Percentiles rank a stretch among this genome's conserved stretches.
These are phyloP conservation scores for Blera fallax DNA, from an alignment of 2,888 invertebrate species.

Conservation along the genomic window DNA sequence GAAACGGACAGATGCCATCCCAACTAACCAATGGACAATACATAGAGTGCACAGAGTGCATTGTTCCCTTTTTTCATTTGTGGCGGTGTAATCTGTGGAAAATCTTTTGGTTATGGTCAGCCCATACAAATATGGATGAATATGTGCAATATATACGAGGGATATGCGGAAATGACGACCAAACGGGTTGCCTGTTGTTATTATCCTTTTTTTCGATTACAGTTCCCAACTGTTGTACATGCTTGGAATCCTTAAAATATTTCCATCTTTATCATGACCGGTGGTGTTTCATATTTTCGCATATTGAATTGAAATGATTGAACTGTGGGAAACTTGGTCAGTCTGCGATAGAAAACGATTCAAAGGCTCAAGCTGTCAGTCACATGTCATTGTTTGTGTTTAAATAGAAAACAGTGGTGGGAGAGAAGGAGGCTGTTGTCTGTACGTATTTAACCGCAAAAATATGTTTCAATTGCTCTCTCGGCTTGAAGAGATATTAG, in stretches of 20 bases:
- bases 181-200: conserved; percentile 66
- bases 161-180: conserved; percentile 55
- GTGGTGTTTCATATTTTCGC: conserved; percentile 31
- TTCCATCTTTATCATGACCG: conserved; percentile 25
- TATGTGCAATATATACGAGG: conserved; percentile 33
- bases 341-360: not conserved
- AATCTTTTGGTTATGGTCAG: conserved; percentile 75
- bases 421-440: no score
- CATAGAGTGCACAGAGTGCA: not conserved
- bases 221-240: conserved; percentile 13
- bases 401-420: not conserved
- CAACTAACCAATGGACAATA: conserved; percentile 51
- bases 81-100: conserved; percentile 61
- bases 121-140: conserved; percentile 75
- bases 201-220: conserved; percentile 12
- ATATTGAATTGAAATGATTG: conserved; percentile 31
- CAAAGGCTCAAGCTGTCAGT: not conserved
- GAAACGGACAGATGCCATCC: conserved; percentile 59
- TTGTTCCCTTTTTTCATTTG: conserved; percentile 28
- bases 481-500: no score
- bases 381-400: not conserved
- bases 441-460: no score
- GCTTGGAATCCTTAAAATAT: conserved; percentile 13
- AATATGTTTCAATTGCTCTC: no score
- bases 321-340: conserved; percentile 24